phyloP scores from a whole-genome alignment of 1,140 invertebrate genomes.

The Trachelipus rathkii region DNA sequence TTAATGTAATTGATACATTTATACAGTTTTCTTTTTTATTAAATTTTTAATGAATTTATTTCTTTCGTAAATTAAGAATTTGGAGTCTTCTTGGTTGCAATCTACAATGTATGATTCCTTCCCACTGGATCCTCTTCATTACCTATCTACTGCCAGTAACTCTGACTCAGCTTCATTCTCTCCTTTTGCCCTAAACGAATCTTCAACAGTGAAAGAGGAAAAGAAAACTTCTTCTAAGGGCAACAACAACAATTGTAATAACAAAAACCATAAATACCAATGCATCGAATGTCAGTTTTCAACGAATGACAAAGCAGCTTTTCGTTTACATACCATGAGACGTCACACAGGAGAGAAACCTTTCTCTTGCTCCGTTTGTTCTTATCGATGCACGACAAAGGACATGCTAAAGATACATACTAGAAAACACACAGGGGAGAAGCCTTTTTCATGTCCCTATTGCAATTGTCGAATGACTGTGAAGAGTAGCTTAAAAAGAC shows the following conservation, averaged over 20 bases:
- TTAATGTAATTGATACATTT: not conserved
- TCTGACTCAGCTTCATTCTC: not conserved
- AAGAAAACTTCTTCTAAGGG: not conserved
- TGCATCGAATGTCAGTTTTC: not conserved
- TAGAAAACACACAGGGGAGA: conserved; percentile 23
- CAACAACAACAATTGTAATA: not conserved
- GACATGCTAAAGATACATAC: conserved; percentile 25
- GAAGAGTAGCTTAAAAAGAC: conserved; percentile 23
- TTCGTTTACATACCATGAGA: not conserved
- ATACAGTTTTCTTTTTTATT: not conserved
- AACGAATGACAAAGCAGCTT: not conserved
- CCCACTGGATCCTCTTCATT: conserved; percentile 8
- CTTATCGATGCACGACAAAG: conserved; percentile 12
- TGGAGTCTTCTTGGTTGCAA: not conserved
- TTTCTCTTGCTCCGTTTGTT: conserved; percentile 20
- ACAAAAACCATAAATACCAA: not conserved
- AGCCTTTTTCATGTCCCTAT: conserved; percentile 26
- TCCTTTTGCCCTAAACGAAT: not conserved
- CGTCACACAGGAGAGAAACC: conserved; percentile 16
- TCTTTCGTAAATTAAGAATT: not conserved
- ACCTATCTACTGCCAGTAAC: not conserved
- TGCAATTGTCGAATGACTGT: conserved; percentile 18
- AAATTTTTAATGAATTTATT: too few species aligned
- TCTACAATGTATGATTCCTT: not conserved
- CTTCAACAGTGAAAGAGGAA: not conserved